Conservation (phyloP, 2,113 vertebrate genomes). For the Heterocephalus glaber region DNA sequence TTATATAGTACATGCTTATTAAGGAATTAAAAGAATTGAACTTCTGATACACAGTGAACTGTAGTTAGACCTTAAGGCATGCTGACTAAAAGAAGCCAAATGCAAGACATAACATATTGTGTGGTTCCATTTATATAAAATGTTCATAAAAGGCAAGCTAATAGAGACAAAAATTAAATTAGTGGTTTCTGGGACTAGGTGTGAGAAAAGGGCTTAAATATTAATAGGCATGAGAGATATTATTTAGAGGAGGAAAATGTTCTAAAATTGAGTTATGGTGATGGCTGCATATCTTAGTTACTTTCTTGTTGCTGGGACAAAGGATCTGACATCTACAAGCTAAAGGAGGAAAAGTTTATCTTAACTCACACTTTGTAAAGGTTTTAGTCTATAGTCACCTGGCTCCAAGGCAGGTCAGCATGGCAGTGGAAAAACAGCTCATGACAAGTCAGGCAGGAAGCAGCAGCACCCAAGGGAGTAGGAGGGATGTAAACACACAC, state of each 20-base stretch:
- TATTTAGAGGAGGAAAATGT: conserved; percentile 9
- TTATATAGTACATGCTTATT: too few species aligned
- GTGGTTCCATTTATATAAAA: background rate
- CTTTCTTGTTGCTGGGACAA: background rate
- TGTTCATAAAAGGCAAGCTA: background rate
- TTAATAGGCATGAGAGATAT: conserved; percentile 23
- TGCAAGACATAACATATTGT: background rate
- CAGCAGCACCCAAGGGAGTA: background rate
- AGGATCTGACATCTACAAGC: background rate
- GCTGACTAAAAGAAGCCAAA: background rate
- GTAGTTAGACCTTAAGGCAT: background rate
- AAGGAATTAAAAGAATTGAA: background rate
- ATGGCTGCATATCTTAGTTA: background rate
- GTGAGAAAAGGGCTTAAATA: background rate
- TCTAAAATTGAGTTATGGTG: background rate
- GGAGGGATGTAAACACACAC: too few species aligned
- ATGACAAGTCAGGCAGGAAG: background rate
- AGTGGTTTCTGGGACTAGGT: background rate
- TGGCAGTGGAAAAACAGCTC: background rate
- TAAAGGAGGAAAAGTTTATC: background rate
- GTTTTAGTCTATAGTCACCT: background rate
- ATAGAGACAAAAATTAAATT: background rate
- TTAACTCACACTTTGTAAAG: background rate
- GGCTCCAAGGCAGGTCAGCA: background rate
- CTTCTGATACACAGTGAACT: background rate